Percentiles rank a stretch among this genome's conserved stretches.
Evolutionary conservation across 2,888 invertebrate species (phyloP).

Genomic region (Sesia apiformis): DNA sequence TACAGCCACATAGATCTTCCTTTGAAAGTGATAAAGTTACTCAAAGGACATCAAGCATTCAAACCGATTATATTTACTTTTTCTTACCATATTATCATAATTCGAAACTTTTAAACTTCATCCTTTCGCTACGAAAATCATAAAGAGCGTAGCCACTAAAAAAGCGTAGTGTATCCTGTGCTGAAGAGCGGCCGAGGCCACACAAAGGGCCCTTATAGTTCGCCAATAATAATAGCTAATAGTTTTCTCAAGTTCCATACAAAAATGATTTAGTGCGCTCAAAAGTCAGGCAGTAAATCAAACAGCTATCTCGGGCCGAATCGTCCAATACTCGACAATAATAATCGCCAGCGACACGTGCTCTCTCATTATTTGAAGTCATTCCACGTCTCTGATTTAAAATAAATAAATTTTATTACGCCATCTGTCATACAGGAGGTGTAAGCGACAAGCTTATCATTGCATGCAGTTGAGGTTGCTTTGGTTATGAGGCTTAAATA

Average conservation of each 20-base stretch:
- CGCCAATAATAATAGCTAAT: constrained; percentile 69
- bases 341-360: constrained; percentile 57
- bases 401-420: constrained; percentile 67
- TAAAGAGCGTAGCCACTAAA: constrained; percentile 43
- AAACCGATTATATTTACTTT: constrained; percentile 12
- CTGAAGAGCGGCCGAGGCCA: constrained; percentile 25
- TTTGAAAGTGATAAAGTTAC: constrained; percentile 4
- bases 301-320: constrained; percentile 43
- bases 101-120: constrained; percentile 25
- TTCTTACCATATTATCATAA: constrained; percentile 21
- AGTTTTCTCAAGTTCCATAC: constrained; percentile 69
- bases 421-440: constrained; percentile 66
- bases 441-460: constrained; percentile 38
- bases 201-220: constrained; percentile 54
- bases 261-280: constrained; percentile 67
- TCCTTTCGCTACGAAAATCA: constrained; percentile 52
- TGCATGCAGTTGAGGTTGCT: too few relatives aligned
- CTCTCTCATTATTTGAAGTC: constrained; percentile 61
- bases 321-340: constrained; percentile 44
- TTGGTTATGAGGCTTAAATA: too few relatives aligned
- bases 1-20: too few relatives aligned
- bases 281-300: constrained; percentile 69
- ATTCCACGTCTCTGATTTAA: constrained; percentile 53
- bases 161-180: constrained; percentile 35
- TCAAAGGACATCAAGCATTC: constrained; percentile 29